Base-by-base conservation (phyloP, 2,888 invertebrate genomes). In the Noctuana brunneofusca region DNA sequence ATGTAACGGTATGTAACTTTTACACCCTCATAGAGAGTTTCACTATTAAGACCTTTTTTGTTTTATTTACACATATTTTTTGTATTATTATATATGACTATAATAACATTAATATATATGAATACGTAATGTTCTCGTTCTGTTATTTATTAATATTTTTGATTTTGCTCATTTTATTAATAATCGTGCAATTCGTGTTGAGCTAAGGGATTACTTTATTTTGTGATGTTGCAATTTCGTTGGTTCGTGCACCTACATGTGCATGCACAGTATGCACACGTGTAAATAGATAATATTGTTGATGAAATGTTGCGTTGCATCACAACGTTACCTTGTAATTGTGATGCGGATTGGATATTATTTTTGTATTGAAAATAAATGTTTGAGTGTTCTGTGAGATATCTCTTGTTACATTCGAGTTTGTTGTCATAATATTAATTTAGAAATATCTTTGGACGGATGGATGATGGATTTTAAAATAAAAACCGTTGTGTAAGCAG, bases 151-250 rank as follows among this genome's bases (percentile, higher is more conserved):
- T n/a, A n/a, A n/a, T n/a, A n/a, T 35, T 12, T 35, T n/a, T 18
- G 48, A 48, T 22, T 24, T 49, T 3, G 49, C 6, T n/a, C 49
- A 9, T 27, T 41, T 41, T 14, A 53, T 12, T 18, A 56, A 30
- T 56, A 43, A 46, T 0, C 8, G 30, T 32, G 24, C n/a, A 27
- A 41, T 41, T 50, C 8, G 38, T 41, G 38, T 38, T 54, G 27
- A 11, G 27, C 16, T 50, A 41, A 27, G 30, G 52, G 41, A 50
- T 32, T 43, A 30, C 30, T 41, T 41, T 41, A 14, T 52, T 30
- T 18, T 48, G 30, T 58, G 50, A 20, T 38, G 58, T 84, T 84
- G 80, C 81, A 83, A 81, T 84, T 81, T 66, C 75, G 79, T 81
- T 77, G 76, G 53, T 54, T 14, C n/a, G n/a, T n/a, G n/a, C n/a